Base-by-base conservation (phyloP, 2,797 vertebrate genomes). In the Cygnus olor region DNA sequence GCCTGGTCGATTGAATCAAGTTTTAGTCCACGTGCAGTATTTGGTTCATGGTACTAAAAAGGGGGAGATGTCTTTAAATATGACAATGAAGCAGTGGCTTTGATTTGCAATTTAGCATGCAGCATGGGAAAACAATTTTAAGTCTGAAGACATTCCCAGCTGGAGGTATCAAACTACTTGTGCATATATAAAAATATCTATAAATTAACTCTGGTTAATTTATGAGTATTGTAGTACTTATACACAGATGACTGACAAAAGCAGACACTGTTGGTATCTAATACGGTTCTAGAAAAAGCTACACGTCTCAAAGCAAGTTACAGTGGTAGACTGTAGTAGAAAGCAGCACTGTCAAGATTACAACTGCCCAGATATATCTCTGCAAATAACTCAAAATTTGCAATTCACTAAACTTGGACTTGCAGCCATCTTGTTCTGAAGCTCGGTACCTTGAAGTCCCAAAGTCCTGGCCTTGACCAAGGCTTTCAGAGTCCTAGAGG, bases 21-120 rank as follows among this genome's bases (percentile, higher is more conserved):
- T 32, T 47, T 49, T 27, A 36, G 44, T 15, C 38, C 21, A 4
- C 2, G 9, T 3, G 9, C 38, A 17, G 1, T 2, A 24, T 36
- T 63, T 42, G 34, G 32, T 63, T 32, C 28, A 40, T n/a, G 27
- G n/a, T 51, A 18, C 45, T 11, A 24, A 15, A 22, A 71, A 47
- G 24, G 3, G 4, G 21, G 30, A 47, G 34, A 51, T 8, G 10
- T 45, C 77, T 79, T 65, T 36, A 45, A 36, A 61, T 19, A n/a
- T 15, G 15, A 32, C 0, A 1, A 30, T 6, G 28, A 47, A 9
- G 24, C 53, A 21, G 16, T 66, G 57, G 45, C 38, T 86, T 76
- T 76, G 72, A 82, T 70, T 45, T 57, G n/a, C 32, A 32, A 56
- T 60, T 74, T 51, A 65, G 30, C 66, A 56, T 21, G n/a, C 36